Conservation (phyloP, 2,888 invertebrate species). For the Eupeodes latifasciatus region DNA sequence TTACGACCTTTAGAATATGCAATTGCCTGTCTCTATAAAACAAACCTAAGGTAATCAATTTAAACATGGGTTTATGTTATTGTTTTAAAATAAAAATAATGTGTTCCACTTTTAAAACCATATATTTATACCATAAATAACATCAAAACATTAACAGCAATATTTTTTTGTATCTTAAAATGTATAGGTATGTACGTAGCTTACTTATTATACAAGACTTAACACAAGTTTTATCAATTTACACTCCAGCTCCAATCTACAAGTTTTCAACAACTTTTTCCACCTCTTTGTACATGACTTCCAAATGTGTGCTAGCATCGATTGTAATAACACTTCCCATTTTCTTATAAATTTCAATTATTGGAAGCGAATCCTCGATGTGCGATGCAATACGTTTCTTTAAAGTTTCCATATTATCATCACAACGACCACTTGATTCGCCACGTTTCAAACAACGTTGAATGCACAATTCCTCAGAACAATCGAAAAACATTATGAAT, state of each 20-base stretch:
- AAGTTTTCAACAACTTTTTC: conserved; percentile 84
- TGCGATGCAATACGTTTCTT: conserved; percentile 95
- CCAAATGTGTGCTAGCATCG: conserved; percentile 88
- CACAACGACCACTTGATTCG: conserved; percentile 94
- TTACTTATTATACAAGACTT: neutral
- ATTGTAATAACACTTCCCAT: conserved; percentile 90
- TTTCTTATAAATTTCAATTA: conserved; percentile 92
- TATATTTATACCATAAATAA: too few relatives aligned
- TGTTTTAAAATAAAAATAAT: too few relatives aligned
- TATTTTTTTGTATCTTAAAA: too few relatives aligned
- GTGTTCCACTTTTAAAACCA: too few relatives aligned
- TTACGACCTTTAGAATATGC: too few relatives aligned
- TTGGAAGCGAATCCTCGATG: conserved; percentile 93
- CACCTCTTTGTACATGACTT: conserved; percentile 88
- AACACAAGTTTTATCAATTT: too few relatives aligned
- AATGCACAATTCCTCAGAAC: conserved; percentile 92
- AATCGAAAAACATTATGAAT: conserved; percentile 97
- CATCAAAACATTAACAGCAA: too few relatives aligned
- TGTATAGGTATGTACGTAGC: neutral
- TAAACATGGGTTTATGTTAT: too few relatives aligned
- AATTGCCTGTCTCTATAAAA: too few relatives aligned
- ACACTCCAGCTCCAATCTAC: neutral
- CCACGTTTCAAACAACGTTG: conserved; percentile 94
- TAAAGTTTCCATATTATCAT: conserved; percentile 96
- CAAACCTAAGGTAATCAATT: too few relatives aligned